These are phyloP conservation scores for Plecotus auritus DNA, from an alignment of 2,113 vertebrate species.

Conservation along the genomic window DNA sequence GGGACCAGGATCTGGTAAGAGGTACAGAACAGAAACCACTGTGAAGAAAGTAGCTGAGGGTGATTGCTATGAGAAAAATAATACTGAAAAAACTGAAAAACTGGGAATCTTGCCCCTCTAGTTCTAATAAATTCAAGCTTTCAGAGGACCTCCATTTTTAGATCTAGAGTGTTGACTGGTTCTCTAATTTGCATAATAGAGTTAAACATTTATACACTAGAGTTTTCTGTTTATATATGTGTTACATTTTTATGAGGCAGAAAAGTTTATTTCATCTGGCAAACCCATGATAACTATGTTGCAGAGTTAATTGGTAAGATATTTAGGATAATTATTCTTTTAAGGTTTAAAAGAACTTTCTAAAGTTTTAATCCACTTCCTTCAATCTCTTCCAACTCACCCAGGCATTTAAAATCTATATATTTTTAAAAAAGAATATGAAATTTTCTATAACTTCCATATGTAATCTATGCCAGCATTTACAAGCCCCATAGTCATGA, in stretches of 20 bases:
- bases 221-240: slow-evolving; percentile 12
- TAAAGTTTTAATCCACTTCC: slow-evolving; percentile 5
- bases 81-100: background rate
- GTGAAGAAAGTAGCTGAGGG: background rate
- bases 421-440: slow-evolving; percentile 17
- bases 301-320: slow-evolving; percentile 7
- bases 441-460: slow-evolving; percentile 37
- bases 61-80: background rate
- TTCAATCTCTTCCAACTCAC: slow-evolving; percentile 24
- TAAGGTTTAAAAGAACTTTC: background rate
- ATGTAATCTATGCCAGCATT: background rate
- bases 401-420: background rate
- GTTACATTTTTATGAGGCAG: background rate
- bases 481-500: background rate
- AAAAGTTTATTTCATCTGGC: background rate
- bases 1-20: background rate
- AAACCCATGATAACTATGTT: slow-evolving; percentile 34
- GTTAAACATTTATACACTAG: background rate
- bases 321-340: slow-evolving; percentile 37
- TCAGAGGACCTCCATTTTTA: background rate
- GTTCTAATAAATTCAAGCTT: background rate
- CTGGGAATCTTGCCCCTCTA: background rate
- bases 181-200: slow-evolving; percentile 18
- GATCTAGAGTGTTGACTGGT: background rate
- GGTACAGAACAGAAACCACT: background rate